Evolutionary conservation across 2,888 invertebrate genomes (phyloP).

Genomic region (Phoronis australis): DNA sequence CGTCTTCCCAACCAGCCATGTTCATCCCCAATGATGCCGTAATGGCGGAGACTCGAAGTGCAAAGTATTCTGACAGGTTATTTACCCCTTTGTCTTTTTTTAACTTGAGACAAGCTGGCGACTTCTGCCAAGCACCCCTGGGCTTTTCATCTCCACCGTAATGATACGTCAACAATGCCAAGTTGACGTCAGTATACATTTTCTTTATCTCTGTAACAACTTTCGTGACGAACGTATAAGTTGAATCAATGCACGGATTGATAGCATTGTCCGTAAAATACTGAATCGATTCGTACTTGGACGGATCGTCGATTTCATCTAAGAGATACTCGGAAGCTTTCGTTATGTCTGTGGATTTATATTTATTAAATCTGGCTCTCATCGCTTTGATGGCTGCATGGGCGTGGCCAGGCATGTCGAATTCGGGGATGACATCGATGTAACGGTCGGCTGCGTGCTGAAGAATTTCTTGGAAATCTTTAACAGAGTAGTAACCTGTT

Average conservation of each 20-base stretch:
- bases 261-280: slow-evolving; percentile 36
- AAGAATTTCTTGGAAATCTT: slow-evolving; percentile 40
- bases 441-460: slow-evolving; percentile 29
- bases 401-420: slow-evolving; percentile 46
- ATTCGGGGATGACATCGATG: slow-evolving; percentile 42
- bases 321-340: slow-evolving; percentile 23
- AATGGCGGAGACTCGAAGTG: slow-evolving; percentile 2
- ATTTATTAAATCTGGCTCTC: slow-evolving; percentile 22
- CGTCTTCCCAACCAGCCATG: slow-evolving; percentile 10
- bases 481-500: slow-evolving; percentile 30
- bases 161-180: slow-evolving; percentile 28
- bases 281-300: slow-evolving; percentile 33
- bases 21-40: neutral
- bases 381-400: slow-evolving; percentile 40
- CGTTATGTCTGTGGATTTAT: slow-evolving; percentile 7
- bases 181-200: slow-evolving; percentile 25
- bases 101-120: slow-evolving; percentile 19
- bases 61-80: slow-evolving; percentile 20
- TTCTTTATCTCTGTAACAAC: slow-evolving; percentile 22
- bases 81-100: slow-evolving; percentile 7
- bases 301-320: slow-evolving; percentile 25
- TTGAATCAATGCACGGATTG: slow-evolving; percentile 39
- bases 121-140: slow-evolving; percentile 25
- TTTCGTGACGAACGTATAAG: slow-evolving; percentile 31
- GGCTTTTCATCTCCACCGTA: slow-evolving; percentile 42